Base-by-base conservation (phyloP, 2,888 invertebrate species). In the Watsonalla cultraria region DNA sequence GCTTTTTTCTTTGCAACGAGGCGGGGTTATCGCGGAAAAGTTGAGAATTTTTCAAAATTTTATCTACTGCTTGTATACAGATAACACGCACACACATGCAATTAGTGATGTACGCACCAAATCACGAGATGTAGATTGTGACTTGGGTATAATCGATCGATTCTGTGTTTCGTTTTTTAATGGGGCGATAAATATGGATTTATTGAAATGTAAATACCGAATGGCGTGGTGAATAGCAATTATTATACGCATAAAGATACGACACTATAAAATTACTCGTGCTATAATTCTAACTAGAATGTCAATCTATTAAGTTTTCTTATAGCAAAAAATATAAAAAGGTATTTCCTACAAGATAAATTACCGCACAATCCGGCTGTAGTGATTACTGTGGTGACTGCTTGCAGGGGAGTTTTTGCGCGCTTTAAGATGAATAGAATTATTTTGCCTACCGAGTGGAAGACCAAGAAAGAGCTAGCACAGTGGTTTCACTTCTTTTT, bases 11-110 rank as follows among this genome's bases (percentile, higher is more conserved):
- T 64, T 64, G 62, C 74, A 69, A 68, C 73, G 75, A 72, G 72
- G 72, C 78, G 84, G 80, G 91, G 91, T 91, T 91, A 91, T 91
- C 91, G 78, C 78, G 87, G 89, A 91, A 91, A 91, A 91, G 90
- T 90, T 78, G 80, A 76, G 82, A 72, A 87, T 91, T 91, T 91
- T 91, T 91, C 90, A 89, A 88, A 91, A 90, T 90, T 90, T 91
- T 91, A 91, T 91, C 91, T 76, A 77, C 76, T 71, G 72, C 75
- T 76, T 78, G 76, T 73, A 11, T 42, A 59, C 70, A 75, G 76
- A 81, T 83, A 83, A 78, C 72, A 71, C 75, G 60, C 80, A 74
- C 82, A 84, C 82, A 71, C 46, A 54, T 58, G 57, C 60, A 72
- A 45, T 55, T 88, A 90, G 90, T 73, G 90, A 75, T 82, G 90